phyloP scores from a whole-genome alignment of 2,797 vertebrate genomes.

The Paramormyrops hopkinsi region DNA sequence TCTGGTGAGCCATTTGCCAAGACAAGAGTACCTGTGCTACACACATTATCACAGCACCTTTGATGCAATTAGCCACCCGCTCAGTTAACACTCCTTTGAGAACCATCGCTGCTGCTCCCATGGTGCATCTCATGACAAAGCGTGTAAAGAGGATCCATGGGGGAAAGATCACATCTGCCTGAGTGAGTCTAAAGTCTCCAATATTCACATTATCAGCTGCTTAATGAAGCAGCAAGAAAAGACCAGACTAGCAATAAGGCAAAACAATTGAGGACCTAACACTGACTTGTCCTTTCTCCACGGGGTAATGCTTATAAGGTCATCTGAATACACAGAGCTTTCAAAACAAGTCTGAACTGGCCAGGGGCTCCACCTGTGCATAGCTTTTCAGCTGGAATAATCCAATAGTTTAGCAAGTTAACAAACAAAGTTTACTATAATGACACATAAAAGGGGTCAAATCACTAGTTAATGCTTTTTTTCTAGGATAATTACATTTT shows the following conservation, averaged over 20 bases:
- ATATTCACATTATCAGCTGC: not conserved
- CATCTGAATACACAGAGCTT: not conserved
- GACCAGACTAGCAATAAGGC: not conserved
- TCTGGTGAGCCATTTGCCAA: not conserved
- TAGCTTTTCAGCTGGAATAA: not conserved
- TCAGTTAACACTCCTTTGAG: not conserved
- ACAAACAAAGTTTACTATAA: not conserved
- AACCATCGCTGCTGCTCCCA: not conserved
- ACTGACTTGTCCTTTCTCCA: not conserved
- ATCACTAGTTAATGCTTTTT: not conserved
- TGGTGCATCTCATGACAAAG: not conserved
- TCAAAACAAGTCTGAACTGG: not conserved
- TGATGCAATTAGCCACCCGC: not conserved
- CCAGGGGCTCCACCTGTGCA: not conserved
- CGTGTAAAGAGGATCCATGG: not conserved
- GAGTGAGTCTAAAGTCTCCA: not conserved
- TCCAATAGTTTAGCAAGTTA: not conserved
- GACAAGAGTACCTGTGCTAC: not conserved
- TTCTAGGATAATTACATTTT: not conserved
- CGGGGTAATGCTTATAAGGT: not conserved
- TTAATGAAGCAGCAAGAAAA: not conserved
- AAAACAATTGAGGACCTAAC: not conserved
- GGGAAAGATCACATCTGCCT: not conserved
- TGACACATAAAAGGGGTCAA: not conserved
- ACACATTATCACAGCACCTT: not conserved